Percentiles rank a stretch among this genome's conserved stretches.
These are phyloP conservation scores for Macroglossus sobrinus DNA, from an alignment of 2,113 vertebrate genomes.

Conservation along the genomic window DNA sequence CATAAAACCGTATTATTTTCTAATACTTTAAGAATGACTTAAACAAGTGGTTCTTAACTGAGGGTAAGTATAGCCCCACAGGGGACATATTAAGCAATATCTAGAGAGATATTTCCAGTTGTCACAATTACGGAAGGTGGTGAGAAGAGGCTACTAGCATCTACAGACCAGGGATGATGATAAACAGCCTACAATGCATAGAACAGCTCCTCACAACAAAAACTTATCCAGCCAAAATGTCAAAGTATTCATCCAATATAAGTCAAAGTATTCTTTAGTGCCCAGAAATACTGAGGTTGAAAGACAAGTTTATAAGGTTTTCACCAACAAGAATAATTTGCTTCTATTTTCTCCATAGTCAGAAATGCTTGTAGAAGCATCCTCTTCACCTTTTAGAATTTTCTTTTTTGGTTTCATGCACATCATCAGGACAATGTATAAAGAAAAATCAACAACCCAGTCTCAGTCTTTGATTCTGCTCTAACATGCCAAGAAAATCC, in stretches of 20 bases:
- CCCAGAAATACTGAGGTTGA: neutral
- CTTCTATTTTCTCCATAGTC: neutral
- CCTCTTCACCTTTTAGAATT: slow-evolving; percentile 2
- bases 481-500: neutral
- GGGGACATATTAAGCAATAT: neutral
- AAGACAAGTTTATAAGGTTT: neutral
- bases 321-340: neutral
- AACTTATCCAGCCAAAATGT: neutral
- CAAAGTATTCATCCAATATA: neutral
- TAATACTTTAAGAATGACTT: slow-evolving; percentile 10
- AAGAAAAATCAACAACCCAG: neutral
- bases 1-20: neutral
- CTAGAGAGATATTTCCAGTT: neutral
- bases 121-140: neutral
- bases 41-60: neutral
- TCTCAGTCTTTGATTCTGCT: neutral
- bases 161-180: neutral
- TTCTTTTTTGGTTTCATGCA: neutral
- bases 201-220: neutral
- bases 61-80: neutral
- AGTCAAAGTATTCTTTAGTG: neutral
- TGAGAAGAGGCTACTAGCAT: neutral
- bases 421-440: neutral
- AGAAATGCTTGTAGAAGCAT: neutral
- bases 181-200: neutral